Conservation (phyloP, 2,113 vertebrate genomes). For the Mesocricetus auratus region DNA sequence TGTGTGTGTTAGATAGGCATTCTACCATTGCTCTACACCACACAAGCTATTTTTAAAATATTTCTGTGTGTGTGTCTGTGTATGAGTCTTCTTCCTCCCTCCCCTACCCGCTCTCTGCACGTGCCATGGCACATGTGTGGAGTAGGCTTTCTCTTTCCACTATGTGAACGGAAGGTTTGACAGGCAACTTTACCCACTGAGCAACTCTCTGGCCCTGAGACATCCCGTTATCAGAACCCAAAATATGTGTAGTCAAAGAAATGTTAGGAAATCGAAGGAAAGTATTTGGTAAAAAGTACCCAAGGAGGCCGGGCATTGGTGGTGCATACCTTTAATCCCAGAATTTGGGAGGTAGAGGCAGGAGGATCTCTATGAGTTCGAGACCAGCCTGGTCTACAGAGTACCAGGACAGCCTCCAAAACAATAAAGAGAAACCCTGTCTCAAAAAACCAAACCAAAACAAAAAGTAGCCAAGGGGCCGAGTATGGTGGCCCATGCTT, state of each 20-base stretch:
- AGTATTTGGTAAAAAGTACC: neutral
- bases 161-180: neutral
- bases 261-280: conserved; percentile 8
- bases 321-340: neutral
- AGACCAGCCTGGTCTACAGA: no score
- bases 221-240: neutral
- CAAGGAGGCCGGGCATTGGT: neutral
- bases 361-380: neutral
- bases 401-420: no score
- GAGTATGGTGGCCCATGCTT: no score
- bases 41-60: no score
- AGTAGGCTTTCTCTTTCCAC: neutral
- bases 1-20: no score
- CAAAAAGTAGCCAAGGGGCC: no score
- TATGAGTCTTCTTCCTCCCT: neutral
- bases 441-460: no score
- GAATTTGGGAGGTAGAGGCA: neutral
- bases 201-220: neutral
- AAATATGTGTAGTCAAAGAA: conserved; percentile 39
- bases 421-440: no score
- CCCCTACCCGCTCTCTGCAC: rapidly evolving
- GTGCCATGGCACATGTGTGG: neutral
- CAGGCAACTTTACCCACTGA: neutral
- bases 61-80: neutral
- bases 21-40: neutral